Base-by-base conservation (phyloP, 2,888 invertebrate genomes). In the Augiades crinisus region DNA sequence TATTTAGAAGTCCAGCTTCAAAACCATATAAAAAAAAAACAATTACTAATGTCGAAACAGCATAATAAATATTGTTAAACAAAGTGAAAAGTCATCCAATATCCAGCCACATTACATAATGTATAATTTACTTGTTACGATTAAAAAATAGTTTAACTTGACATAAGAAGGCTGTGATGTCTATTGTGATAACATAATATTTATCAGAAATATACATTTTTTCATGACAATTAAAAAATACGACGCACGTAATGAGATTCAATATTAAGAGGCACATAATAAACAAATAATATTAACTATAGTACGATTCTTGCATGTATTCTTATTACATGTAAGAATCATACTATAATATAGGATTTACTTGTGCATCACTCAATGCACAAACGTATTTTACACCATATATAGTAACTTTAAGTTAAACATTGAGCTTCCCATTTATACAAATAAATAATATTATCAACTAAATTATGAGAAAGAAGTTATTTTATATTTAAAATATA, bases 401-500 rank as follows among this genome's bases (percentile, higher is more conserved):
- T 81, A 82, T 75, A 81, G 64, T 83, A 84, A 82, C 78, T 85
- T 87, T 86, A 83, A 85, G 81, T 86, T 86, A 84, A 77, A 75
- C 81, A 86, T 88, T 88, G 88, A 88, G 88, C 87, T 86, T 86
- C 81, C 82, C 69, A 82, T 88, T 82, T 86, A 86, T 86, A 88
- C 86, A 87, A 86, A 86, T 86, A 86, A 86, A 85, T 86, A 83
- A 79, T 81, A 71, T 73, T 65, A 72, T 74, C 72, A 63, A 77
- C 68, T 78, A 78, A 68, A 70, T 67, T 61, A 65, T 68, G 67
- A 69, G 67, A 67, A 58, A 67, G 67, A 72, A 60, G 58, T 60
- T 65, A 67, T 63, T 62, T 69, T 68, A 70, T 53, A 67, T 70
- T 70, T 66, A 72, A 68, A 77, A 78, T 81, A 70, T 79, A 84